Evolutionary conservation across 2,888 invertebrate genomes (phyloP), one percentile per base, ranked within the genome.

Genomic region (Acanthosepion esculentum): DNA sequence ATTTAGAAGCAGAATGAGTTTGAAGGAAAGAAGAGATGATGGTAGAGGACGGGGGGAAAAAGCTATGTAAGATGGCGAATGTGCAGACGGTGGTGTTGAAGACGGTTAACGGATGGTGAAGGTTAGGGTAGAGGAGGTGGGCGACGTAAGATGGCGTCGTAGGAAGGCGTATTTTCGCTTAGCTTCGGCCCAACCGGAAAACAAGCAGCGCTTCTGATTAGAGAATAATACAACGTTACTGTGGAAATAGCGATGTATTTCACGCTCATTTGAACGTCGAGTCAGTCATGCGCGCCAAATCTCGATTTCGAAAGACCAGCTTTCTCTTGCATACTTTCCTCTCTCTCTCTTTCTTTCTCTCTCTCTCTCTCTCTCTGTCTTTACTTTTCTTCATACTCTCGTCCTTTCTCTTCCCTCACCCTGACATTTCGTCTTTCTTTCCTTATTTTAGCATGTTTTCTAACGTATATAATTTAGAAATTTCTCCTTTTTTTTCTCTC

Each of bases 201-300:
- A 78, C 78, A 78, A 78, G 78, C 78, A 78, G 78, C 78, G n/a
- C 78, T 78, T 33, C 78, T 78, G 78, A 78, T 78, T 78, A n/a
- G 78, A 78, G 78, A 78, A 78, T 78, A 78, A 78, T 78, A 78
- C 78, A 78, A 78, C 78, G 78, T 78, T 78, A 78, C 78, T 78
- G 78, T n/a, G 78, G 78, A 78, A 78, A 78, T 78, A n/a, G 78
- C 78, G 78, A 78, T 10, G 78, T 78, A 78, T 78, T 78, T 78
- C 78, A 78, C 78, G 78, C 78, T 78, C 78, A 78, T n/a, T 78
- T 78, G 78, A 78, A 78, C 78, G 78, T 23, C 15, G 78, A n/a
- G n/a, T n/a, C 78, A n/a, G 78, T 33, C n/a, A n/a, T 33, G 78
- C 78, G 78, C n/a, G 78, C 78, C 78, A 78, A 78, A 15, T n/a